Evolutionary conservation across 2,797 vertebrate species (phyloP).

Genomic region (Gouania willdenowi): DNA sequence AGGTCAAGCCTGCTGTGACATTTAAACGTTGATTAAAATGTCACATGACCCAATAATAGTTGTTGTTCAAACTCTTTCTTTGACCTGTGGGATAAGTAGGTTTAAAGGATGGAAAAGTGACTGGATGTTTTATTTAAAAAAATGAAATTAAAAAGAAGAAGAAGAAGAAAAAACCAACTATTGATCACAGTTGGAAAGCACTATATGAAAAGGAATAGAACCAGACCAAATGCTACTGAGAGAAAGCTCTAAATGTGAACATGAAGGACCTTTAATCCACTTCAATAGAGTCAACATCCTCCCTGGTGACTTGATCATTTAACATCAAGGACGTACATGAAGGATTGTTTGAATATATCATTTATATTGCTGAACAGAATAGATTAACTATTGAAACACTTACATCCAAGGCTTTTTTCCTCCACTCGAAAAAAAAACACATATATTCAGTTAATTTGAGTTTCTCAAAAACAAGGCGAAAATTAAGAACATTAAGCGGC

Average conservation of each 20-base stretch:
- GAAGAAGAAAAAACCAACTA: too few species aligned
- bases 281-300: not conserved
- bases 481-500: conserved; percentile 6
- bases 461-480: not conserved
- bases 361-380: not conserved
- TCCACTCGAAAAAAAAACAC: not conserved
- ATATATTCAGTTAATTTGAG: not conserved
- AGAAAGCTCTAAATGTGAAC: not conserved
- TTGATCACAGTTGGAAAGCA: too few species aligned
- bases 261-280: not conserved
- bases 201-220: too few species aligned
- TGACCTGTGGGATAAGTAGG: too few species aligned
- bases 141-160: too few species aligned
- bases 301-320: not conserved
- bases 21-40: too few species aligned
- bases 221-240: not conserved
- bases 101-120: too few species aligned
- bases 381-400: not conserved
- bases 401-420: not conserved
- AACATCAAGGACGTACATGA: not conserved
- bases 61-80: too few species aligned
- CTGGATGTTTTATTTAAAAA: too few species aligned
- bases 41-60: too few species aligned
- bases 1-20: too few species aligned
- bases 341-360: not conserved